Evolutionary conservation across 1,140 invertebrate species (phyloP).

Genomic region (Euura saliciscinereae): DNA sequence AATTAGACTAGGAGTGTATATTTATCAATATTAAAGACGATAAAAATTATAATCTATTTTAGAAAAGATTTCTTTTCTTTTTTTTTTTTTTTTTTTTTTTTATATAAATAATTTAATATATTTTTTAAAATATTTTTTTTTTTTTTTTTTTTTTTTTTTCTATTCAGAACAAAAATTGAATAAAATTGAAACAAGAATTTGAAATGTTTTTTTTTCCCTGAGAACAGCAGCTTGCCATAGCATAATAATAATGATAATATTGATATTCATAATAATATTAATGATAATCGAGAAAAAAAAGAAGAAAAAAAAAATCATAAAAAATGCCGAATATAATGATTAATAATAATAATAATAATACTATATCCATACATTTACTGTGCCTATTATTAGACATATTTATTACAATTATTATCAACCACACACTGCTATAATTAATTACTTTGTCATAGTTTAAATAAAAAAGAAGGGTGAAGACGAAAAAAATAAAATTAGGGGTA

Average conservation of each 20-base stretch:
- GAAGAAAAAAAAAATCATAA: not conserved
- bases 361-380: slow-evolving; percentile 51
- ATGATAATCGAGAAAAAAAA: not conserved
- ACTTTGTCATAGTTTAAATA: not conserved
- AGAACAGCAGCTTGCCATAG: slow-evolving; percentile 2
- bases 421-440: slow-evolving; percentile 10
- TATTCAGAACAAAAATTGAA: no score
- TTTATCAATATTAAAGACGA: no score
- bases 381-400: slow-evolving; percentile 53
- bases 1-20: no score
- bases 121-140: no score
- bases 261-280: no score
- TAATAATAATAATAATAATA: slow-evolving; percentile 18
- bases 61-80: no score
- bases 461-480: not conserved
- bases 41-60: no score
- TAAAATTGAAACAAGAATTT: no score
- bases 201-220: not conserved
- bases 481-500: not conserved
- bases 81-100: no score
- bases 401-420: slow-evolving; percentile 20
- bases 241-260: not conserved
- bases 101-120: no score
- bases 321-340: slow-evolving; percentile 21
- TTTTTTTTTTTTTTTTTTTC: no score